Base-by-base conservation (phyloP, 2,888 invertebrate genomes). In the Neelides folsomi region DNA sequence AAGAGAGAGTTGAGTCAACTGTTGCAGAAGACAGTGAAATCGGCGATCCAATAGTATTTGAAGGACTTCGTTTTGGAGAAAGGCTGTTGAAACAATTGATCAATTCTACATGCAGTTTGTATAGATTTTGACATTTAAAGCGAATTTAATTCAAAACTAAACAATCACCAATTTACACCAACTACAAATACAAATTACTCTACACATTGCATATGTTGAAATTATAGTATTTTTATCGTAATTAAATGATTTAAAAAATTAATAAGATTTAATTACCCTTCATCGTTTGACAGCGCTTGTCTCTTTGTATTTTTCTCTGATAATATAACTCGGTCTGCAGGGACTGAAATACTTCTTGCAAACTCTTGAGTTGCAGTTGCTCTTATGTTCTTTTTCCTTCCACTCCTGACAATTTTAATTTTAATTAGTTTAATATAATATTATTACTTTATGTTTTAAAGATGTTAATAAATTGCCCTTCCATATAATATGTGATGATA, bases 291-390 rank as follows among this genome's bases (percentile, higher is more conserved):
- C 16, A 68, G 69, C 62, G 65, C 70, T 62, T 56, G 66, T 54
- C 55, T 67, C n/a, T 5, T 27, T 10, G 68, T 60, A 16, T 53
- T 54, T 47, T 60, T 62, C 18, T 65, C 65, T 37, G 64, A 58
- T 37, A 63, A 57, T 34, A 66, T 70, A 8, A 78, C 73, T 65
- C 84, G 80, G 63, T 88, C 87, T 0, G 83, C 83, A 0, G 89
- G 89, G 1, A 90, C 86, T 0, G 90, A 90, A 61, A 88, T 82
- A 67, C 89, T 90, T 55, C 92, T 77, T 62, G 79, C 83, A 67
- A 86, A 86, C 68, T 90, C 89, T 51, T 83, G 80, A n/a, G 74
- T 70, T 58, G 77, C 68, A 44, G 77, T 71, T 59, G 80, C 71
- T 8, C 68, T 63, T 62, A 79, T 73, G 61, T 79, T 79, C 67